Conservation (phyloP, 1,140 invertebrate species). For the Ceratitis capitata region DNA sequence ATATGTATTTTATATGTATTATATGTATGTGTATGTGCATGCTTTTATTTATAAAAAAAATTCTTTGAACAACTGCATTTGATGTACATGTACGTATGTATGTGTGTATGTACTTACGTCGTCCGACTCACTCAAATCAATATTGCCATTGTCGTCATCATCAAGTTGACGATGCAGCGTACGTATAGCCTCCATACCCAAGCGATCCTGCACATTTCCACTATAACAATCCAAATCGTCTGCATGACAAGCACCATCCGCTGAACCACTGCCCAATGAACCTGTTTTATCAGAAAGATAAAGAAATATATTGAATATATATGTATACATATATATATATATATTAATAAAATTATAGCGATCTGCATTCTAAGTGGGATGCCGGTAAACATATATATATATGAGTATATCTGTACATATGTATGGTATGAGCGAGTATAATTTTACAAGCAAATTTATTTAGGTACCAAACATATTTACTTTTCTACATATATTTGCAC, state of each 20-base stretch:
- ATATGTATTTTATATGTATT: no score
- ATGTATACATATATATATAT: no score
- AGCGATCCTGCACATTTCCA: constrained; percentile 78
- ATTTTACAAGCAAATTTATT: no score
- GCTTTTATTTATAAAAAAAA: no score
- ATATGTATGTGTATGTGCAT: no score
- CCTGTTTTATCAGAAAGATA: background rate
- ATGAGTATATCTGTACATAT: no score
- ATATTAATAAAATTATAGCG: constrained; percentile 9
- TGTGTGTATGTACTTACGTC: constrained; percentile 79
- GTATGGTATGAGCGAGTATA: no score
- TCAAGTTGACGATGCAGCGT: constrained; percentile 89
- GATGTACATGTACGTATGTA: no score
- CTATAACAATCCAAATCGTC: constrained; percentile 80
- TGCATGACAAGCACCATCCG: constrained; percentile 66
- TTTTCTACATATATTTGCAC: background rate
- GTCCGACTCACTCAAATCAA: constrained; percentile 93
- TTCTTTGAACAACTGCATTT: no score
- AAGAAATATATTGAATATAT: no score
- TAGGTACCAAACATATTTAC: no score
- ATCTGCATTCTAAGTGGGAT: background rate
- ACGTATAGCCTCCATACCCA: constrained; percentile 88
- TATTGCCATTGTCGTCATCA: constrained; percentile 94
- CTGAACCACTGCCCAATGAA: constrained; percentile 60
- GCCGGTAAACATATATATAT: no score